phyloP scores from a whole-genome alignment of 2,113 vertebrate species.

The Sialia sialis region DNA sequence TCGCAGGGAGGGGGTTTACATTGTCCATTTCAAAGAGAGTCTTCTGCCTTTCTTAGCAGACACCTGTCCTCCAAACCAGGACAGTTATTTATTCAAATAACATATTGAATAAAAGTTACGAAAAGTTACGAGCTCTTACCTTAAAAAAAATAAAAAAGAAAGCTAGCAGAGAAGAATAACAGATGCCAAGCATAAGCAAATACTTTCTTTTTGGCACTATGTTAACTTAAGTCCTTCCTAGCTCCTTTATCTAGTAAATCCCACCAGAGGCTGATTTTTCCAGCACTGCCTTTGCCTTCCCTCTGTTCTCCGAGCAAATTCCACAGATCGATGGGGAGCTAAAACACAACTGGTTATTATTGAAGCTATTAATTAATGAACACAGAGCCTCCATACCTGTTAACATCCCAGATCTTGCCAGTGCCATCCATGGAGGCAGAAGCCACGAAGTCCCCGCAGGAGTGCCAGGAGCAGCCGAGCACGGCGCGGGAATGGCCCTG shows the following conservation, averaged over 20 bases:
- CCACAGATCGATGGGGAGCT: background rate
- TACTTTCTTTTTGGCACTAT: background rate
- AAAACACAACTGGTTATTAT: background rate
- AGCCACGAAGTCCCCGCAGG: slow-evolving; percentile 77
- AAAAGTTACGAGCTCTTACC: background rate
- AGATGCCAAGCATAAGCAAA: background rate
- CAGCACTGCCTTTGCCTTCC: background rate
- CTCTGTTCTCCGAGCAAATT: background rate
- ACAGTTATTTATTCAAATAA: background rate
- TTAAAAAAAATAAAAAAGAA: background rate
- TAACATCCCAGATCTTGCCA: slow-evolving; percentile 78
- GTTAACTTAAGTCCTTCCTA: background rate
- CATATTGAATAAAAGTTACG: background rate
- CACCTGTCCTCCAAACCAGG: too few species aligned
- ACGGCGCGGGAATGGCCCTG: slow-evolving; percentile 71
- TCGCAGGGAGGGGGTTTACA: too few species aligned
- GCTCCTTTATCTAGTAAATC: background rate
- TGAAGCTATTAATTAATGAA: background rate
- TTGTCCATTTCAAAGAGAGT: too few species aligned
- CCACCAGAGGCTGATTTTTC: background rate
- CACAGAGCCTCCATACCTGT: slow-evolving; percentile 46
- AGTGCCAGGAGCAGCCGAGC: slow-evolving; percentile 80
- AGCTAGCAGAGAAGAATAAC: fast-evolving
- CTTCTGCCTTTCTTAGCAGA: too few species aligned
- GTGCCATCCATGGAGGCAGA: slow-evolving; percentile 83